Conservation (phyloP, 2,888 invertebrate species). For the Idaea dimidiata region DNA sequence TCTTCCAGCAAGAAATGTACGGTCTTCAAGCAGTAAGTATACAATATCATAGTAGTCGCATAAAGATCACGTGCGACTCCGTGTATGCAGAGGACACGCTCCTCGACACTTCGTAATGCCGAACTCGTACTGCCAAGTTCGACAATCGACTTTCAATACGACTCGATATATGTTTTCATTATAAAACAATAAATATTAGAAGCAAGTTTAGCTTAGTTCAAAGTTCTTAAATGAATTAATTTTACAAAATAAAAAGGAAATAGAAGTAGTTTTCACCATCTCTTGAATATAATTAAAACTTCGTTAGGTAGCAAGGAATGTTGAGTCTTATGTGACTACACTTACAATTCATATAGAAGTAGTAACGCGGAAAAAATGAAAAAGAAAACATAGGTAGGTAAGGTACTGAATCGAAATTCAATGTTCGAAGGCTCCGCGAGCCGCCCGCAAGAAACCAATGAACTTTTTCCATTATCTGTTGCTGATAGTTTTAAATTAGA, state of each 20-base stretch:
- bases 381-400: background rate
- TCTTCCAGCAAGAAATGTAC: background rate
- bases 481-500: constrained; percentile 48
- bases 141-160: constrained; percentile 73
- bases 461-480: constrained; percentile 56
- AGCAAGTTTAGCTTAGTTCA: background rate
- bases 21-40: background rate
- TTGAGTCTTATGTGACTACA: too few species aligned
- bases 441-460: constrained; percentile 37
- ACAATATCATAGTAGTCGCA: constrained; percentile 32
- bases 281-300: background rate
- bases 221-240: background rate
- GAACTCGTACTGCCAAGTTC: constrained; percentile 52
- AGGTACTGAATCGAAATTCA: constrained; percentile 22
- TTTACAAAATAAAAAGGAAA: background rate
- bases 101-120: constrained; percentile 40
- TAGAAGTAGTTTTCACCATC: background rate
- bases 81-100: constrained; percentile 51
- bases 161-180: constrained; percentile 34
- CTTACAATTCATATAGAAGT: background rate
- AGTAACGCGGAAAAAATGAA: background rate
- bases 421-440: constrained; percentile 17
- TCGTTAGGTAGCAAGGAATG: background rate
- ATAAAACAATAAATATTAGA: background rate
- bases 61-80: constrained; percentile 42